Percentiles rank a stretch among this genome's conserved stretches.
These are phyloP conservation scores for Oryzaephilus surinamensis DNA, from an alignment of 1,140 invertebrate species.

Conservation along the genomic window DNA sequence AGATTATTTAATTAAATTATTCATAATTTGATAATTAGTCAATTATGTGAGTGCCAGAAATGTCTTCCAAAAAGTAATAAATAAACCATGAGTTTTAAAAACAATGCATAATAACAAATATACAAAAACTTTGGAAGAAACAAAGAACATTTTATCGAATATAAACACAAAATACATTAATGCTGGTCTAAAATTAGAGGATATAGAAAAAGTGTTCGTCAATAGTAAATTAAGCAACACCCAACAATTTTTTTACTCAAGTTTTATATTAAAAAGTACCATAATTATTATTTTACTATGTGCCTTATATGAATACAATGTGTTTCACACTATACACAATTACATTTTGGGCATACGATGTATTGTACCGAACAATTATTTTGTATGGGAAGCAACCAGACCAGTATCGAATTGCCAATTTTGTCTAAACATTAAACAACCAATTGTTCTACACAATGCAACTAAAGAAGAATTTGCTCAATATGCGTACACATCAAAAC, in stretches of 20 bases:
- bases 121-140: no score
- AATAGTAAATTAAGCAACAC: background rate
- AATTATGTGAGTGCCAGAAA: no score
- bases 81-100: no score
- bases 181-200: conserved; percentile 6
- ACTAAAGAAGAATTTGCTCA: conserved; percentile 53
- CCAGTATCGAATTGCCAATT: conserved; percentile 72
- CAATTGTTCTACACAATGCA: conserved; percentile 53
- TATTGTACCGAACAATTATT: conserved; percentile 68
- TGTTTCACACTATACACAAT: conserved; percentile 8
- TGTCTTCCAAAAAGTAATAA: no score
- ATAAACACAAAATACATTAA: conserved; percentile 1
- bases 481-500: conserved; percentile 68
- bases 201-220: conserved; percentile 7
- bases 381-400: conserved; percentile 74
- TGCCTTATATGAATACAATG: conserved; percentile 1
- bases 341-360: conserved; percentile 47
- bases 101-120: no score
- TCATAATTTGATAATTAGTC: no score
- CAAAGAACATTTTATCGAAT: no score
- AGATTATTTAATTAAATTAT: no score
- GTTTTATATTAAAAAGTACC: conserved; percentile 3
- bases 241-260: conserved; percentile 4
- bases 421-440: conserved; percentile 42
- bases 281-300: background rate